Base-by-base conservation (phyloP, 2,888 invertebrate genomes). In the Agonopterix heracliana region DNA sequence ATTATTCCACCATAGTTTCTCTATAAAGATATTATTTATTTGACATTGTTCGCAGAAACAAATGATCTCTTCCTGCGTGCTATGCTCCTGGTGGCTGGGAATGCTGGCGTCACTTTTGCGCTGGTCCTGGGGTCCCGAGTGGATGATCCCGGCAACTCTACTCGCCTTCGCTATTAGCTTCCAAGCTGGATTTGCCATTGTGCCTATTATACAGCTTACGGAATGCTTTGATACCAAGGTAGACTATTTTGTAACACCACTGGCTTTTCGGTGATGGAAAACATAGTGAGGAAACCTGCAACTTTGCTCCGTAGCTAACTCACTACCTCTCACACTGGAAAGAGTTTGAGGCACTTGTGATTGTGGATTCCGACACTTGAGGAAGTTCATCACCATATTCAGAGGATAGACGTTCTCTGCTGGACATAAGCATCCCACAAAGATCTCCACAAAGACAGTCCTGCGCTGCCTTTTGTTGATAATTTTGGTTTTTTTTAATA, bases 121-220 rank as follows among this genome's bases (percentile, higher is more conserved):
- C 1, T 71, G 71, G 72, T 46, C 60, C 1, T 64, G 64, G 61
- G 66, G 64, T 1, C 69, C 75, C 0, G 55, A 60, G 2, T 80
- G 78, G 76, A 50, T 74, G 9, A 66, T 78, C 5, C 68, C 81
- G 0, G n/a, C 66, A 2, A 53, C 68, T 9, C 58, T 84, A 35
- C 55, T 77, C 3, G 1, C 71, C 2, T 78, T 63, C 57, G 68
- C 76, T 43, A 54, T 71, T 7, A 53, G 55, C 13, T 80, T 64
- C 56, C 73, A 74, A 3, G 2, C 75, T 1, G 84, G 86, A 2
- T 61, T 63, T 1, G 66, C 68, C 0, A 78, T 68, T 41, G 59
- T 84, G 38, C 64, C 66, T 0, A 58, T 66, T 10, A 55, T 76
- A 17, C 72, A 74, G 47, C 41, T 68, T 1, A 42, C 57, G 0